These are phyloP conservation scores for Synanthedon andrenaeformis DNA, from an alignment of 2,888 invertebrate species.

Conservation along the genomic window DNA sequence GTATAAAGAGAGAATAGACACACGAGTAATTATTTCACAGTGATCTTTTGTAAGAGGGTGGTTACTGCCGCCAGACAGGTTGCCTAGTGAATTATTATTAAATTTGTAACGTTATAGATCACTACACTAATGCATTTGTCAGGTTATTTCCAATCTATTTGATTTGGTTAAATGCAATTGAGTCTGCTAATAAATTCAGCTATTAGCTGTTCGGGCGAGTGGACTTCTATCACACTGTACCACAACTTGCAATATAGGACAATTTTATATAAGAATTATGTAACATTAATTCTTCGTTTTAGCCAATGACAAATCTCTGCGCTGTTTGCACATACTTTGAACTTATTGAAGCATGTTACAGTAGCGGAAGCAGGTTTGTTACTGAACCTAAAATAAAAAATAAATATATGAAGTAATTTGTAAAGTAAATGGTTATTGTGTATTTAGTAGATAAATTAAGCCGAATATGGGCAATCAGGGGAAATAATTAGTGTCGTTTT, in stretches of 20 bases:
- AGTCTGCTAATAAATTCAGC: slow-evolving; percentile 21
- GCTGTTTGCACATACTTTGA: no score
- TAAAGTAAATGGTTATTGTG: no score
- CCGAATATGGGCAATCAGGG: no score
- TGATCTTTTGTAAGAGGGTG: background rate
- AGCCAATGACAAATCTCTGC: no score
- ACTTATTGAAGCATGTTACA: background rate
- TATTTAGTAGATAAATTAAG: no score
- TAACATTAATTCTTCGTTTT: no score
- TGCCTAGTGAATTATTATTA: background rate
- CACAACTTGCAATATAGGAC: background rate
- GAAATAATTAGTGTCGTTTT: no score
- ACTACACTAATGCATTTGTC: slow-evolving; percentile 12
- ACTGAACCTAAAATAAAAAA: no score
- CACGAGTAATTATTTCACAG: background rate
- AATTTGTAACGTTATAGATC: background rate
- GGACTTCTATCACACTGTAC: slow-evolving; percentile 16
- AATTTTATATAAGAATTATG: no score
- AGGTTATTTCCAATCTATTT: slow-evolving; percentile 14
- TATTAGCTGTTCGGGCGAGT: slow-evolving; percentile 15
- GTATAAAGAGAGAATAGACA: no score
- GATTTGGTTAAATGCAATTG: slow-evolving; percentile 22
- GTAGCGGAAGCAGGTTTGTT: no score
- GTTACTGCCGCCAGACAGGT: background rate
- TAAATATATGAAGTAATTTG: no score